Conservation (phyloP, 2,797 vertebrate genomes). For the Microctenopoma lineatum region DNA sequence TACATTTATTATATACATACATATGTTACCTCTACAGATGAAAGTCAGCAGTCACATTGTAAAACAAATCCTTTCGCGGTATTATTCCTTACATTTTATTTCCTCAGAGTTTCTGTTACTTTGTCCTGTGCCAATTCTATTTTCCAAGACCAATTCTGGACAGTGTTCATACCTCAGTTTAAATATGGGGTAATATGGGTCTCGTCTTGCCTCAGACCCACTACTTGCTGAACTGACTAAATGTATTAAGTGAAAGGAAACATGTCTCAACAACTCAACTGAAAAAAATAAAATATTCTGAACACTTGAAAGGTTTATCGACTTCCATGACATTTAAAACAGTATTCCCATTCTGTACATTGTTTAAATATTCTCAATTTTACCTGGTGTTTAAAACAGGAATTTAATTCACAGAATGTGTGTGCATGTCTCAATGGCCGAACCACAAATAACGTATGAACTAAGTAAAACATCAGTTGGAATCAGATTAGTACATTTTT, state of each 20-base stretch:
- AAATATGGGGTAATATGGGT: neutral
- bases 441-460: conserved; percentile 1
- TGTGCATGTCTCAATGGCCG: conserved; percentile 6
- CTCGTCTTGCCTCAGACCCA: neutral
- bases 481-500: conserved; percentile 20
- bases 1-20: conserved; percentile 29
- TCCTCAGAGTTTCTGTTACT: neutral
- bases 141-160: neutral
- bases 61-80: conserved; percentile 18
- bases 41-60: conserved; percentile 13
- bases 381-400: conserved; percentile 12
- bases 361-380: conserved; percentile 1
- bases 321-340: conserved; percentile 27
- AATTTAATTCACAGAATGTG: neutral
- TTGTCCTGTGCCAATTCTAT: neutral
- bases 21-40: conserved; percentile 27
- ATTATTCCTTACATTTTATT: neutral
- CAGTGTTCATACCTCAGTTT: neutral
- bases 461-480: neutral
- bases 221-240: neutral
- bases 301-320: conserved; percentile 17
- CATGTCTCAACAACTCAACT: neutral
- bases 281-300: conserved; percentile 6
- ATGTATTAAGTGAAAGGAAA: neutral
- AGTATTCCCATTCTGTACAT: conserved; percentile 16